Percentiles rank a stretch among this genome's conserved stretches.
phyloP scores from a whole-genome alignment of 2,113 vertebrate genomes.

The Balaeniceps rex region DNA sequence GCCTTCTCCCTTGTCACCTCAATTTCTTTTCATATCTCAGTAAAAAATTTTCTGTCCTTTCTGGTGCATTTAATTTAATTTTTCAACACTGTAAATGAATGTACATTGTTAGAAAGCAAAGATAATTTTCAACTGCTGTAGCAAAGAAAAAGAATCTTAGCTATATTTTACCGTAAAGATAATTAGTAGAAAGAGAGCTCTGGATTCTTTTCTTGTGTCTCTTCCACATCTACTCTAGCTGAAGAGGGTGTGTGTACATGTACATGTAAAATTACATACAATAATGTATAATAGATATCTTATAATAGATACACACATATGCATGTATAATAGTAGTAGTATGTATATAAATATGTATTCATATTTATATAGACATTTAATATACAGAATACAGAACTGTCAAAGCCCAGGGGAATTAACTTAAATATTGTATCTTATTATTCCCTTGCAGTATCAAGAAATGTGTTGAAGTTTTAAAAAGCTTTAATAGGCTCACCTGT shows the following conservation, averaged over 20 bases:
- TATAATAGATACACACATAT: not conserved
- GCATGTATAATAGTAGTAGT: not conserved
- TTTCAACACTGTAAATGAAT: not conserved
- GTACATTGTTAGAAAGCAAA: not conserved
- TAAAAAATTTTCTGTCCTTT: not conserved
- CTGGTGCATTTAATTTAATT: not conserved
- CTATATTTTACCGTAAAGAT: not conserved
- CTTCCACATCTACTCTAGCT: not conserved
- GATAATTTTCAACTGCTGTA: not conserved
- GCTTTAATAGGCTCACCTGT: slow-evolving; percentile 78
- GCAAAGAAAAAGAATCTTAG: not conserved
- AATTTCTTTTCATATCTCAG: not conserved
- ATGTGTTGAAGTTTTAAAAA: not conserved
- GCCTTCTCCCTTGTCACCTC: not conserved
- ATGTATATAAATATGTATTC: not conserved
- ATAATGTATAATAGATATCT: not conserved
- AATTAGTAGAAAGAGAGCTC: not conserved
- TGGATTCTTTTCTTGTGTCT: not conserved
- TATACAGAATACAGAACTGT: not conserved
- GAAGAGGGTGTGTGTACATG: not conserved
- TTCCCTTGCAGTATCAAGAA: not conserved
- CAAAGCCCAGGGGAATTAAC: not conserved
- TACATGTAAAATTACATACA: not conserved
- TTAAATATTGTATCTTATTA: not conserved
- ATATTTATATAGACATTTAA: not conserved